Evolutionary conservation across 2,797 vertebrate genomes (phyloP).

Genomic region (Manis crassicaudata): DNA sequence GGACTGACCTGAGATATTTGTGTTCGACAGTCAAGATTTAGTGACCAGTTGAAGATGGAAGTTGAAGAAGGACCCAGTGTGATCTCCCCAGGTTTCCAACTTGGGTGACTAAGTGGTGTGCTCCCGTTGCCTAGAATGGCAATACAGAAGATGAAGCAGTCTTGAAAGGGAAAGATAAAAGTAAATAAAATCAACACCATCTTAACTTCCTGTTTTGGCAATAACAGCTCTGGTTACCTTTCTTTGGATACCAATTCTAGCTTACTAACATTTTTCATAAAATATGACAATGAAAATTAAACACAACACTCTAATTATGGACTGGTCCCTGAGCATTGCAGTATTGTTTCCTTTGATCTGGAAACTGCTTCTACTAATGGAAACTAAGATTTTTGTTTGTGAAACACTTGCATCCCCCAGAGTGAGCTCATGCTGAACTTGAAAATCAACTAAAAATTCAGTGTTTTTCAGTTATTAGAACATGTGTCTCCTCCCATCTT

Average conservation of each 20-base stretch:
- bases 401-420: background rate
- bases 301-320: background rate
- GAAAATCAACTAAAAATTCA: background rate
- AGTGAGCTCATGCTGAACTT: background rate
- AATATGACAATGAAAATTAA: background rate
- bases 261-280: background rate
- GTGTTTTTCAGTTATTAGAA: conserved; percentile 2
- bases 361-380: background rate
- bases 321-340: background rate
- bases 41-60: background rate
- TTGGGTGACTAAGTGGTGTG: background rate
- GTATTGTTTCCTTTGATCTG: background rate
- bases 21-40: background rate
- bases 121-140: background rate
- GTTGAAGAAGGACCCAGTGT: background rate
- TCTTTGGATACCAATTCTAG: background rate
- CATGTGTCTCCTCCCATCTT: background rate
- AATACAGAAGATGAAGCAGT: background rate
- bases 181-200: background rate
- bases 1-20: background rate
- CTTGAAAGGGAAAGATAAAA: background rate
- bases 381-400: background rate
- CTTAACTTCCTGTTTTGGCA: background rate
- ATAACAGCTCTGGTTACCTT: background rate
- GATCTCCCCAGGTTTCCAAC: background rate